These are phyloP conservation scores for Dendrolimus houi DNA, from an alignment of 2,888 invertebrate species.

Conservation along the genomic window DNA sequence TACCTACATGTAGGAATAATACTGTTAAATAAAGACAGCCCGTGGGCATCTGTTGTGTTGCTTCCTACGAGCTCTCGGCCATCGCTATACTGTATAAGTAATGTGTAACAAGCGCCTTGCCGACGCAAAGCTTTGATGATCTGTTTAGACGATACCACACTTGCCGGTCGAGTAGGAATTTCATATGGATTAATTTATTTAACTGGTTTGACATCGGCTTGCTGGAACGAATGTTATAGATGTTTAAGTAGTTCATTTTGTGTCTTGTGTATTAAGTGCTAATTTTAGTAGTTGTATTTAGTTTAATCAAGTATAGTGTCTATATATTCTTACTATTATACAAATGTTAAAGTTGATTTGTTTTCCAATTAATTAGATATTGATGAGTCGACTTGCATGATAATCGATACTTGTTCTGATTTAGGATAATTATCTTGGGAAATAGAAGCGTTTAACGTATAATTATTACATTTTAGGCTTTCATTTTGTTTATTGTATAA, in stretches of 20 bases:
- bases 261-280: too few species aligned
- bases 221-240: neutral
- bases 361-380: too few species aligned
- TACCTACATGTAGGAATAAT: slow-evolving; percentile 15
- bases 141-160: slow-evolving; percentile 25
- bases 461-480: too few species aligned
- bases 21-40: slow-evolving; percentile 36
- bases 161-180: slow-evolving; percentile 7
- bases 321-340: too few species aligned
- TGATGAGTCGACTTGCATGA: too few species aligned
- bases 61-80: slow-evolving; percentile 33
- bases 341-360: too few species aligned
- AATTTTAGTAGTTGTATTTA: too few species aligned
- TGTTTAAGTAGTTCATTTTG: neutral
- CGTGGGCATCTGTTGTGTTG: slow-evolving; percentile 36
- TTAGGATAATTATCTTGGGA: too few species aligned
- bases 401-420: too few species aligned
- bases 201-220: neutral
- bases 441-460: too few species aligned
- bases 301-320: too few species aligned
- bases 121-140: slow-evolving; percentile 40
- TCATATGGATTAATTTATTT: slow-evolving; percentile 7
- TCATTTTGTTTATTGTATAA: too few species aligned
- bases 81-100: slow-evolving; percentile 23
- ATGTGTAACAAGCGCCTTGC: slow-evolving; percentile 41